phyloP scores from a whole-genome alignment of 2,113 vertebrate species.

The Protobothrops flavoviridis region DNA sequence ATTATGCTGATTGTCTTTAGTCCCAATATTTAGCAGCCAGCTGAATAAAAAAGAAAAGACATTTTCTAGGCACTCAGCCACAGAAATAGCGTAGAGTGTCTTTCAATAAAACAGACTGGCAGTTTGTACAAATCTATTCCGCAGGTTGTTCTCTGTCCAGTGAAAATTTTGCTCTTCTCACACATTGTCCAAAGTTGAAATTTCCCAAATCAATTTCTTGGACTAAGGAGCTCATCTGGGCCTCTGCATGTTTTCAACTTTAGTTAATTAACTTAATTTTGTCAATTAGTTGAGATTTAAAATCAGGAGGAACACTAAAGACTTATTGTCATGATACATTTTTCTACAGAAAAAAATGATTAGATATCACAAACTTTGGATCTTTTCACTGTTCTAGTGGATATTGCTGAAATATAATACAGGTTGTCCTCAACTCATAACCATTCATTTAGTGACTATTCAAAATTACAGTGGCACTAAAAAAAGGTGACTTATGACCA shows the following conservation, averaged over 20 bases:
- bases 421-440: no score
- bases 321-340: not conserved
- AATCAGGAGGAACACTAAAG: not conserved
- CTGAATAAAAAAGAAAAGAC: not conserved
- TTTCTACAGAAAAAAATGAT: not conserved
- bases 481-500: no score
- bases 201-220: not conserved
- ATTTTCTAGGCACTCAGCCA: not conserved
- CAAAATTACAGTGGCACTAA: no score
- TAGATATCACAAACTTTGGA: not conserved
- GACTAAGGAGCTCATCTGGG: constrained; percentile 4
- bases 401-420: not conserved
- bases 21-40: not conserved
- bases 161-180: constrained; percentile 5
- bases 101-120: not conserved
- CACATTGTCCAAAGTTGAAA: constrained; percentile 13
- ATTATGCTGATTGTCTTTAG: not conserved
- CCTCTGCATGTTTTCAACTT: not conserved
- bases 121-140: not conserved
- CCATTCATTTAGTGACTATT: no score
- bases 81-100: not conserved
- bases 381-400: not conserved
- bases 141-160: not conserved
- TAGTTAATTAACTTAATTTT: constrained; percentile 22
- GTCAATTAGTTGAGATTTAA: constrained; percentile 6